Evolutionary conservation across 1,140 invertebrate species (phyloP).

Genomic region (Temnothorax curvispinosus): DNA sequence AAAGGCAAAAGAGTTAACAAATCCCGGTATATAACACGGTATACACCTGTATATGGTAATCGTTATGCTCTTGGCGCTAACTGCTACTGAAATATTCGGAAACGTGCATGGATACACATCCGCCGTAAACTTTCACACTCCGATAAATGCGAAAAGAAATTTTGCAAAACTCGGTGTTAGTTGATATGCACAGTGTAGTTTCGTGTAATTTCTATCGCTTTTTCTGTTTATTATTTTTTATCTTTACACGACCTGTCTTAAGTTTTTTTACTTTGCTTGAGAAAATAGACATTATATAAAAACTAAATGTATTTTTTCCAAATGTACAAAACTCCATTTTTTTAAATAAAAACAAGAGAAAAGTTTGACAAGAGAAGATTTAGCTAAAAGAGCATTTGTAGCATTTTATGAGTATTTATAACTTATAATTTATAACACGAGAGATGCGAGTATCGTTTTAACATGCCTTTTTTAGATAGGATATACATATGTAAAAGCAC

Average conservation of each 20-base stretch:
- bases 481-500: neutral
- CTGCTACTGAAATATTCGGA: conserved; percentile 2
- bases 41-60: conserved; percentile 12
- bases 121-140: neutral
- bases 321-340: neutral
- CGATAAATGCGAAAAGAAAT: conserved; percentile 24
- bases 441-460: no score
- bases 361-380: neutral
- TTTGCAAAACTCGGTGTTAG: neutral
- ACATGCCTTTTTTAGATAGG: no score
- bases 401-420: neutral
- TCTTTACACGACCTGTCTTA: neutral
- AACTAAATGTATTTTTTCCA: neutral
- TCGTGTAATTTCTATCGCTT: neutral
- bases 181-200: neutral
- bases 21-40: neutral
- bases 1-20: neutral
- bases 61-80: neutral
- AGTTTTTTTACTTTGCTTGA: neutral
- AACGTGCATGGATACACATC: neutral
- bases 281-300: neutral
- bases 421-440: no score
- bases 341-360: neutral
- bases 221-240: neutral
- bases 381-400: neutral